Evolutionary conservation across 2,113 vertebrate species (phyloP).

Genomic region (Hydropotes inermis): DNA sequence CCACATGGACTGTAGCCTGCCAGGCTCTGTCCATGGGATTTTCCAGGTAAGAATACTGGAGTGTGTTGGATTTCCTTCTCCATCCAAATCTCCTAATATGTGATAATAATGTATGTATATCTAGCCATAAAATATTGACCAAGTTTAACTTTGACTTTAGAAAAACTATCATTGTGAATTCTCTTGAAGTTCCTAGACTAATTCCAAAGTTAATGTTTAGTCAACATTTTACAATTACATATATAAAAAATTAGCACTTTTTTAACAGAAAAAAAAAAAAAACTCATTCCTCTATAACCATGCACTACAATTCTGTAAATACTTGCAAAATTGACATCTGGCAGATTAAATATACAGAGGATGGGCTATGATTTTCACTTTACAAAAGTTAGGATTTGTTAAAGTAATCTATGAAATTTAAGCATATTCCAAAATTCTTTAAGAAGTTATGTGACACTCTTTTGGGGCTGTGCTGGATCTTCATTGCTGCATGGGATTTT

Average conservation of each 20-base stretch:
- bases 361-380: neutral
- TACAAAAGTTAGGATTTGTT: neutral
- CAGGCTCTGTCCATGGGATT: neutral
- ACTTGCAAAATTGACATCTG: neutral
- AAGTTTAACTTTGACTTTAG: neutral
- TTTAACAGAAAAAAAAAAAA: neutral
- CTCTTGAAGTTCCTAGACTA: neutral
- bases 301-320: neutral
- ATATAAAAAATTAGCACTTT: neutral
- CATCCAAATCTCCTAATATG: neutral
- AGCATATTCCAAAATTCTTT: neutral
- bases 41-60: neutral
- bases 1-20: neutral
- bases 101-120: neutral
- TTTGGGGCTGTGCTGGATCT: neutral
- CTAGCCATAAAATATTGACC: neutral
- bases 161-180: neutral
- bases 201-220: neutral
- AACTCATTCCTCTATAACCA: neutral
- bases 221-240: neutral
- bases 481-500: neutral
- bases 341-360: neutral
- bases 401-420: neutral
- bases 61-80: neutral
- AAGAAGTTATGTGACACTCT: neutral